Percentiles rank a stretch among this genome's conserved stretches.
phyloP scores from a whole-genome alignment of 2,888 invertebrate genomes.

The Pterobdella sp. region DNA sequence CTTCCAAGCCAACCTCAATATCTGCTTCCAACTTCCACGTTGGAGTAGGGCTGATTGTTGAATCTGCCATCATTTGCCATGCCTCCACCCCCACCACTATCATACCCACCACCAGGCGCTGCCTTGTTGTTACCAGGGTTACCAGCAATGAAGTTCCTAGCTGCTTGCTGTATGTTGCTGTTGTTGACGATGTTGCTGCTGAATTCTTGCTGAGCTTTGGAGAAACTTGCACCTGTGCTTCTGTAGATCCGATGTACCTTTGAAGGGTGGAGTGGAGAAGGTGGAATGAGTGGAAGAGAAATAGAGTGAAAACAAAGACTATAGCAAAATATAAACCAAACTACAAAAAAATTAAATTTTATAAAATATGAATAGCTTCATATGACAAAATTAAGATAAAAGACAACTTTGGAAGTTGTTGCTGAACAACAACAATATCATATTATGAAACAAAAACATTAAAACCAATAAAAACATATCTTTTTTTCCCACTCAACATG shows the following conservation, averaged over 20 bases:
- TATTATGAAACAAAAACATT: too few species aligned
- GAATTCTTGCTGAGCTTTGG: constrained; percentile 96
- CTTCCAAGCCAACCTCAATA: too few species aligned
- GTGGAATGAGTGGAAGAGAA: background rate
- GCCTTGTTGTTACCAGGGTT: background rate
- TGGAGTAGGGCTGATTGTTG: background rate
- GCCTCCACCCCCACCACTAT: background rate
- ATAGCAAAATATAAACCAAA: too few species aligned
- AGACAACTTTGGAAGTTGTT: too few species aligned
- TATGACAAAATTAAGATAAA: too few species aligned
- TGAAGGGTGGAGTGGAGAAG: background rate
- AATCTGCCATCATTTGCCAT: background rate
- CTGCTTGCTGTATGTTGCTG: constrained; percentile 83
- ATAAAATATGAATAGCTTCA: too few species aligned
- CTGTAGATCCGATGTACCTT: constrained; percentile 94
- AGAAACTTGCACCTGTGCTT: constrained; percentile 88
- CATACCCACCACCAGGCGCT: background rate
- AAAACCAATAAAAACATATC: too few species aligned
- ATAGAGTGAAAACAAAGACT: background rate
- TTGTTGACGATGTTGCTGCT: constrained; percentile 87
- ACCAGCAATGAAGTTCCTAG: constrained; percentile 61
- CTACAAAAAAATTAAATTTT: too few species aligned
- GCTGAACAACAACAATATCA: too few species aligned
- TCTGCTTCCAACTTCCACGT: background rate
- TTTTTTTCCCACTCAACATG: too few species aligned